Conservation (phyloP, 2,797 vertebrate genomes). For the Florisuga fusca region DNA sequence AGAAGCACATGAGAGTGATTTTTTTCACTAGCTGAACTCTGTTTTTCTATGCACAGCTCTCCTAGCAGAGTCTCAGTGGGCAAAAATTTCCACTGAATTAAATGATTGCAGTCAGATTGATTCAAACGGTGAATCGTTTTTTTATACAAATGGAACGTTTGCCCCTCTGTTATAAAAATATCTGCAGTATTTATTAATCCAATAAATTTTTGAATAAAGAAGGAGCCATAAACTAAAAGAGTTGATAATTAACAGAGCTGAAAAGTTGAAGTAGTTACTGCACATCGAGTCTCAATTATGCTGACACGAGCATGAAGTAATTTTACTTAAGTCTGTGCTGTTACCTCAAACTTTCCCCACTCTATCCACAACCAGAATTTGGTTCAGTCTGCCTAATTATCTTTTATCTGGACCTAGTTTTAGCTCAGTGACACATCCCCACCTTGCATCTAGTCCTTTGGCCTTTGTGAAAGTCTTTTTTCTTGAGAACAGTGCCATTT, state of each 20-base stretch:
- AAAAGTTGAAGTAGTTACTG: not conserved
- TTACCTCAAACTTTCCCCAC: not conserved
- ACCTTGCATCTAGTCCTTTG: slow-evolving; percentile 7
- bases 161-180: not conserved
- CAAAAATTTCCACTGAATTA: not conserved
- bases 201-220: not conserved
- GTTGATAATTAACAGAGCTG: slow-evolving; percentile 27
- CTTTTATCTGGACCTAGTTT: slow-evolving; percentile 26
- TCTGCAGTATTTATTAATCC: slow-evolving; percentile 37
- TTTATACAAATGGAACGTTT: not conserved
- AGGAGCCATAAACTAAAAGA: not conserved
- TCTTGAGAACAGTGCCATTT: slow-evolving; percentile 31
- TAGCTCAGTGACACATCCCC: not conserved
- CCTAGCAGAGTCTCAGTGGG: not conserved
- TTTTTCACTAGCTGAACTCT: slow-evolving; percentile 9
- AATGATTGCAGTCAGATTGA: not conserved
- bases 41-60: not conserved
- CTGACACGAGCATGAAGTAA: not conserved
- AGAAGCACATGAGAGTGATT: not conserved
- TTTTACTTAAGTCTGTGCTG: not conserved
- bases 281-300: not conserved
- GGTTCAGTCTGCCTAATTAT: not conserved
- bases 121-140: not conserved
- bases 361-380: not conserved
- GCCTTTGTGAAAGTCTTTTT: not conserved